Evolutionary conservation across 2,888 invertebrate genomes (phyloP).

Genomic region (Digitonthophagus gazella): DNA sequence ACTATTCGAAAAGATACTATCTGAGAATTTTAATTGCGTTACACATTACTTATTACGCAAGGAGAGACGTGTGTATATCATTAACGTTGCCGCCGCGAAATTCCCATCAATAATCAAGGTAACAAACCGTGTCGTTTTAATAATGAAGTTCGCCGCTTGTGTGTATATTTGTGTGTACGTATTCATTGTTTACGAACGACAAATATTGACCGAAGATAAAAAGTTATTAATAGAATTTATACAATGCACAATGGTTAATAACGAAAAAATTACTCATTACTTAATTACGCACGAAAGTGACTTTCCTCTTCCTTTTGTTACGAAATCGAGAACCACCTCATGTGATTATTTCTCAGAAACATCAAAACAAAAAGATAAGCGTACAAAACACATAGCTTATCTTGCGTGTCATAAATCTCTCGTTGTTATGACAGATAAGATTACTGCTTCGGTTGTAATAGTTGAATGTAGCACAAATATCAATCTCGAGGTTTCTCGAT

Average conservation of each 20-base stretch:
- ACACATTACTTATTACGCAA: constrained; percentile 1
- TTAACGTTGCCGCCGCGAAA: background rate
- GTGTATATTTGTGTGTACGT: too few species aligned
- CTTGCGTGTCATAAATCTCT: background rate
- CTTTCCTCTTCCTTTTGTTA: background rate
- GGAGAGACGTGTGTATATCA: constrained; percentile 5
- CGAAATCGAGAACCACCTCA: background rate
- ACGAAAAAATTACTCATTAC: background rate
- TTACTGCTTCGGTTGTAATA: background rate
- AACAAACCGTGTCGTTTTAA: background rate
- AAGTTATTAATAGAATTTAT: background rate
- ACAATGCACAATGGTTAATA: background rate
- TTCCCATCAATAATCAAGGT: background rate
- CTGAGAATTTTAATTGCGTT: background rate
- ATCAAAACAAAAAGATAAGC: background rate
- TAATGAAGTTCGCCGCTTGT: background rate
- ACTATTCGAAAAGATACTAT: background rate
- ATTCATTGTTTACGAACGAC: background rate
- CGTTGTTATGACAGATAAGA: background rate
- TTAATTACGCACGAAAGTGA: background rate
- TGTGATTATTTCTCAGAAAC: background rate
- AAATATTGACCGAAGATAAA: background rate
- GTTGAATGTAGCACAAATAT: background rate
- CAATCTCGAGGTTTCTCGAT: background rate
- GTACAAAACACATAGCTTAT: background rate